A percentile compares a stretch with the other conserved stretches of the same genome.
Conservation (phyloP, 1,140 invertebrate species). For the Drosophila melanica region DNA sequence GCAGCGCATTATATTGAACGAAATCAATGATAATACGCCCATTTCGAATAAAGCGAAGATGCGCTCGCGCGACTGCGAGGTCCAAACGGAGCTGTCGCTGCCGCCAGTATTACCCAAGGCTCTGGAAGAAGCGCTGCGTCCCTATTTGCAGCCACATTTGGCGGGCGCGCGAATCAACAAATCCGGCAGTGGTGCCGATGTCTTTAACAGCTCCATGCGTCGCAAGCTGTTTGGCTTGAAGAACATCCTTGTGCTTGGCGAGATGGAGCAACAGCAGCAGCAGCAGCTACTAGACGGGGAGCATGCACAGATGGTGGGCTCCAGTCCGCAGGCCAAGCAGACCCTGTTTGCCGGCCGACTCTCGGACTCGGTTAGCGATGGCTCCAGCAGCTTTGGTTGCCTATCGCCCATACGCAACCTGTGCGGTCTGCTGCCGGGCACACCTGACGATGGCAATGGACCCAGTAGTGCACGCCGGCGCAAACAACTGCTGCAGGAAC, state of each 20-base stretch:
- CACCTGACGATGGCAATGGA: conserved; percentile 60
- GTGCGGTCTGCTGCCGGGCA: conserved; percentile 58
- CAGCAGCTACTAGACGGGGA: conserved; percentile 6
- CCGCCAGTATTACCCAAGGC: conserved; percentile 84
- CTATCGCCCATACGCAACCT: conserved; percentile 76
- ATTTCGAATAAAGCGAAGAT: conserved; percentile 63
- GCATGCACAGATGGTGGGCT: conserved; percentile 56
- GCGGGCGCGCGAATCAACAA: conserved; percentile 38
- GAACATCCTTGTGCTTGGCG: conserved; percentile 66
- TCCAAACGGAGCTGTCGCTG: conserved; percentile 85
- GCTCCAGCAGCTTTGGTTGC: conserved; percentile 71
- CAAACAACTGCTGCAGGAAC: conserved; percentile 54
- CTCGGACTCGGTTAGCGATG: conserved; percentile 63
- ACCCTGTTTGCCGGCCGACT: conserved; percentile 69
- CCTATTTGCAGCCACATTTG: conserved; percentile 84
- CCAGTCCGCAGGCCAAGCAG: conserved; percentile 69
- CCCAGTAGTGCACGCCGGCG: conserved; percentile 29
- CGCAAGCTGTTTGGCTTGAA: conserved; percentile 78
- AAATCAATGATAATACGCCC: conserved; percentile 64
- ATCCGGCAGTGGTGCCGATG: conserved; percentile 23
- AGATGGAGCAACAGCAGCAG: conserved; percentile 38
- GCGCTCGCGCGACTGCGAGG: conserved; percentile 62
- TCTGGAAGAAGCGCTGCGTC: conserved; percentile 85
- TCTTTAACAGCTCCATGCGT: conserved; percentile 73
- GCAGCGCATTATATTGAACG: conserved; percentile 73